phyloP scores from a whole-genome alignment of 2,888 invertebrate genomes.

The Acleris sparsana region DNA sequence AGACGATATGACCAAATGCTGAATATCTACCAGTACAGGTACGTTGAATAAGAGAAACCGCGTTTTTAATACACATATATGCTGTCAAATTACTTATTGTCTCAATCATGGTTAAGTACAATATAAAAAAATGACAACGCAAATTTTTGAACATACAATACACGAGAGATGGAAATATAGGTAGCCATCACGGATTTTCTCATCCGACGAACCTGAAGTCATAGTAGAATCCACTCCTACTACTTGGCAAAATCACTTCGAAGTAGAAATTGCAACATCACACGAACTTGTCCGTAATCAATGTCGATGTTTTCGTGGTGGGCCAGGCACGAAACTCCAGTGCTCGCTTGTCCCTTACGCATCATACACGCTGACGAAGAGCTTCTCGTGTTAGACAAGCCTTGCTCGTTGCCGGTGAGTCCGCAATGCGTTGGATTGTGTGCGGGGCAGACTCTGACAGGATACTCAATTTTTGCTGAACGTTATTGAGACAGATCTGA shows the following conservation, averaged over 20 bases:
- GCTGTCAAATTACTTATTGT: neutral
- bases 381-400: conserved; percentile 94
- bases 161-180: too few relatives aligned
- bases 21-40: neutral
- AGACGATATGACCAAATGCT: neutral
- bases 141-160: too few relatives aligned
- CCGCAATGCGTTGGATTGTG: conserved; percentile 60
- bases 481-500: too few relatives aligned
- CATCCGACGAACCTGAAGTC: neutral
- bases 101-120: too few relatives aligned
- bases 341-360: conserved; percentile 90
- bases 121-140: too few relatives aligned
- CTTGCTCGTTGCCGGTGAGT: conserved; percentile 94
- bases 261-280: conserved; percentile 27
- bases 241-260: neutral
- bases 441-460: conserved; percentile 57
- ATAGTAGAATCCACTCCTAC: neutral
- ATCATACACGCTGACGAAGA: conserved; percentile 93
- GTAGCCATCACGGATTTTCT: conserved; percentile 3
- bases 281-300: conserved; percentile 47
- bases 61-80: neutral
- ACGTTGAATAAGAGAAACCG: neutral
- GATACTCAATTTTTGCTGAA: neutral
- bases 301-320: conserved; percentile 66
- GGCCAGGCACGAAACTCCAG: conserved; percentile 94